Conservation (phyloP, 2,888 invertebrate species). For the Acanthococcus lagerstroemiae region DNA sequence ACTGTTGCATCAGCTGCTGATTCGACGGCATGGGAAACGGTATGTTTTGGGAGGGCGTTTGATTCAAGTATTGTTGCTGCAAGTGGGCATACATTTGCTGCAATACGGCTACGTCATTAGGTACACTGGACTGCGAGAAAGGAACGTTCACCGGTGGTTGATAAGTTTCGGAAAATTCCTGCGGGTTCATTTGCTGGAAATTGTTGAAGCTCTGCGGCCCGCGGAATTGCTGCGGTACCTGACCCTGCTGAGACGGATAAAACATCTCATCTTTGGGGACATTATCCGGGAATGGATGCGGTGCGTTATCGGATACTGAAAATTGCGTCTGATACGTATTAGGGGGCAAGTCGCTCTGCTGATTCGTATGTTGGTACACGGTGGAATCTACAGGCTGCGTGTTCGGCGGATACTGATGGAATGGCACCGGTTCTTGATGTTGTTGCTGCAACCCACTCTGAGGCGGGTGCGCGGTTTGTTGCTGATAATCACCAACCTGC, state of each 20-base stretch:
- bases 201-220: background rate
- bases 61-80: slow-evolving; percentile 1
- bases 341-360: background rate
- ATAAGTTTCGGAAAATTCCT: slow-evolving; percentile 9
- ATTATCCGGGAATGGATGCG: background rate
- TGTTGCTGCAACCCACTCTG: no score
- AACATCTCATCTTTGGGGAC: background rate
- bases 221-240: background rate
- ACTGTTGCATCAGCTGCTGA: slow-evolving; percentile 6
- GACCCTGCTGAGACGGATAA: background rate
- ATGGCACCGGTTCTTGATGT: slow-evolving; percentile 11
- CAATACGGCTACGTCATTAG: background rate
- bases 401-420: background rate
- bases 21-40: background rate
- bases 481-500: slow-evolving; percentile 25
- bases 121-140: background rate
- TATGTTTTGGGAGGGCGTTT: slow-evolving; percentile 2
- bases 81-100: slow-evolving; percentile 4
- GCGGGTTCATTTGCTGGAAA: background rate
- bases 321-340: background rate
- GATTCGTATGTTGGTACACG: background rate
- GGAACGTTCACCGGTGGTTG: background rate
- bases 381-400: background rate
- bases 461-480: slow-evolving; percentile 36
- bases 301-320: background rate